A percentile compares a stretch with the other conserved stretches of the same genome.
phyloP scores from a whole-genome alignment of 2,113 vertebrate genomes.

The Laterallus jamaicensis region DNA sequence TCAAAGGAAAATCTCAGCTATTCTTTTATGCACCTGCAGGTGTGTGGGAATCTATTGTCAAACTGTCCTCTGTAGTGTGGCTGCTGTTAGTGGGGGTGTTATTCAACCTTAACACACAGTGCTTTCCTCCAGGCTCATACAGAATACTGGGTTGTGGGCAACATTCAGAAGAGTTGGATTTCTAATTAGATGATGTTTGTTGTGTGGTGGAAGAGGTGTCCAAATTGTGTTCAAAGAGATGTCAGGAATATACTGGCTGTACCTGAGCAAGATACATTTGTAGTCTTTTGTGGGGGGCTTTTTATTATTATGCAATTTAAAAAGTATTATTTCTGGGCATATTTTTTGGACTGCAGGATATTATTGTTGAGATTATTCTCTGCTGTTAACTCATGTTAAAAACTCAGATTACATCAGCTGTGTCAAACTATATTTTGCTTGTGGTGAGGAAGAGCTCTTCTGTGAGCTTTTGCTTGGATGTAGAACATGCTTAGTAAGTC shows the following conservation, averaged over 20 bases:
- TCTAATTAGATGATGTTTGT: neutral
- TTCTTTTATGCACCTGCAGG: constrained; percentile 24
- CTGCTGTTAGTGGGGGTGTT: neutral
- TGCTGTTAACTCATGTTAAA: neutral
- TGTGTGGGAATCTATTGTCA: constrained; percentile 18
- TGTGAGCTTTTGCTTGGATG: neutral
- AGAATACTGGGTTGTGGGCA: neutral
- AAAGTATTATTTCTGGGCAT: neutral
- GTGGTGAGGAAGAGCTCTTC: neutral
- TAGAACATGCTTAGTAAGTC: neutral
- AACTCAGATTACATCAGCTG: neutral
- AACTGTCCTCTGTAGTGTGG: neutral
- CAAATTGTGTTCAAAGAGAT: neutral
- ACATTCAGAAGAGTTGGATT: neutral
- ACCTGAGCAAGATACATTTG: neutral
- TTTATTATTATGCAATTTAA: neutral
- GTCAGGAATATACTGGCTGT: neutral
- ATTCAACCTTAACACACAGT: neutral
- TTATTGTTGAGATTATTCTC: neutral
- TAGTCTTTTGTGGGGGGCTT: neutral
- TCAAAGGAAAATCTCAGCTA: constrained; percentile 27
- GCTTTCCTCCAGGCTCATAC: neutral
- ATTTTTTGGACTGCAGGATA: neutral
- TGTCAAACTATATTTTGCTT: neutral
- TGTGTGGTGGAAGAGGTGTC: neutral